Evolutionary conservation across 2,888 invertebrate genomes (phyloP), one percentile per base, ranked within the genome.

Genomic region (Thereva unica): DNA sequence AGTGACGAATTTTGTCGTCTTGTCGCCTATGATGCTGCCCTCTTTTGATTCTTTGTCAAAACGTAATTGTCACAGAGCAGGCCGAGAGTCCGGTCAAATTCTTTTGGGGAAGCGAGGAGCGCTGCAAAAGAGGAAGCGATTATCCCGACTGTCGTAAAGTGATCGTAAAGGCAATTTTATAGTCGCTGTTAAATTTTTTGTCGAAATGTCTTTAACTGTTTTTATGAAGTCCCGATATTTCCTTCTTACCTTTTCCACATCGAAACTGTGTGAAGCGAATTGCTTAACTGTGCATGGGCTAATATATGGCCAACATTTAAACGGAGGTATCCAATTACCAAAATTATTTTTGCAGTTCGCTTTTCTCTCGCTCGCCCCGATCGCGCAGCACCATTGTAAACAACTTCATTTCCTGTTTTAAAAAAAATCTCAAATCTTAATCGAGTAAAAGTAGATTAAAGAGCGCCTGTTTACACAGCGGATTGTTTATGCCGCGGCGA

Each of bases 191-290:
- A 65, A 65, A 65, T 49, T 64, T 65, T 65, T 23, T 23, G 23
- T 23, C 23, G 56, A 49, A 65, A 65, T 65, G 65, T 49, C 47
- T 47, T 65, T 65, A 56, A 65, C 55, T 49, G 41, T 55, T 56
- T 56, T 65, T 42, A 64, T 64, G 64, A 54, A 54, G 53, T 64
- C 53, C 54, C 54, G 64, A 52, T 64, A 47, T 47, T 64, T 54
- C 38, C 38, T 64, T 44, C 54, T 64, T 44, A 44, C 64, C 45
- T 44, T 23, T 34, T 41, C 35, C 54, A 54, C 37, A 12, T 64
- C 64, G n/a, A 61, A 50, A 45, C 34, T 23, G n/a, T 40, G 49
- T 44, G 50, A 47, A 49, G 35, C 49, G 61, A 37, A 61, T 41
- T 42, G 61, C 40, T 49, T 61, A 61, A 61, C 61, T 61, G 61